Evolutionary conservation across 2,113 vertebrate species (phyloP).

Genomic region (Psephotus haematonotus): DNA sequence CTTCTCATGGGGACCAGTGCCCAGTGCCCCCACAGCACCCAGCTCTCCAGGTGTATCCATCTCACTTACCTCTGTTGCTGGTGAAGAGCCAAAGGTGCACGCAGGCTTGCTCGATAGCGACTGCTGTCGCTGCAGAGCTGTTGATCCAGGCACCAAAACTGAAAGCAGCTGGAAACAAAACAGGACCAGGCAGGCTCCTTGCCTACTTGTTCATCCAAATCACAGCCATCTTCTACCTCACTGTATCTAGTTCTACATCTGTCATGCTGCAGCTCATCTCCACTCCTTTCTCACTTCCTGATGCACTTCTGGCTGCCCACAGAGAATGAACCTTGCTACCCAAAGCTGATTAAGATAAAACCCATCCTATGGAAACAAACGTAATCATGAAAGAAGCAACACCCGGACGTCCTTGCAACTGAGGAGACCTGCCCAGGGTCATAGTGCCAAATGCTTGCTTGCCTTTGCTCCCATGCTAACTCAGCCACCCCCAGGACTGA

Average conservation of each 20-base stretch:
- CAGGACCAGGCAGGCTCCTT: neutral
- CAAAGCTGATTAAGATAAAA: slow-evolving; percentile 16
- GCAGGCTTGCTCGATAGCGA: fast-evolving
- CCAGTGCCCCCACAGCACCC: fast-evolving
- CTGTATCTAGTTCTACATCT: neutral
- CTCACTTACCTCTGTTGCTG: slow-evolving; percentile 30
- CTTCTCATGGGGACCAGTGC: neutral
- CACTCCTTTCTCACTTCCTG: slow-evolving; percentile 32
- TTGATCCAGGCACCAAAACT: neutral
- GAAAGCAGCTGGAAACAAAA: neutral
- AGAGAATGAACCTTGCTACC: slow-evolving; percentile 48
- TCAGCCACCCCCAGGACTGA: neutral
- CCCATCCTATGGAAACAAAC: neutral
- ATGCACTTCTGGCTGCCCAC: neutral
- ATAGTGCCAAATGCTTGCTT: neutral
- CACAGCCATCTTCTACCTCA: fast-evolving
- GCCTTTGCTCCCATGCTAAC: neutral
- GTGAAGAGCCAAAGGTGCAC: neutral
- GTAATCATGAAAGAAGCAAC: neutral
- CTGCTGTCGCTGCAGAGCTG: neutral
- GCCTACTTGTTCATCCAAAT: neutral
- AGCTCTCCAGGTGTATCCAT: neutral
- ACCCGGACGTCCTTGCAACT: neutral
- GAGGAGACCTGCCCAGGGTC: slow-evolving; percentile 24
- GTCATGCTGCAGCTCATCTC: neutral